Conservation (phyloP, 2,797 vertebrate species). For the Oryzias dopingdopingensis region DNA sequence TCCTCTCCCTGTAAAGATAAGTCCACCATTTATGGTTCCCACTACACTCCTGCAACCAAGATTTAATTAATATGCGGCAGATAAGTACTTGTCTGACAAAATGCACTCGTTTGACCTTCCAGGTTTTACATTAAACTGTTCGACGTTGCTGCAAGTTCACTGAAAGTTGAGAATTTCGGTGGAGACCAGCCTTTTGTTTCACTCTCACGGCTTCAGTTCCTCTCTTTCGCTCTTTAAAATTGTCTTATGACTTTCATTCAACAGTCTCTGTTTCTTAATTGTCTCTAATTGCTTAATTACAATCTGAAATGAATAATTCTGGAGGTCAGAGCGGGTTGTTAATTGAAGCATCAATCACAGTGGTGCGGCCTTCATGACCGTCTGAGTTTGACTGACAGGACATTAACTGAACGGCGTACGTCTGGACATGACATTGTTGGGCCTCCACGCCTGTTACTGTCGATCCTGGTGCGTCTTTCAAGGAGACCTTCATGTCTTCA, state of each 20-base stretch:
- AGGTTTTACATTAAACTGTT: slow-evolving; percentile 73
- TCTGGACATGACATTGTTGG: slow-evolving; percentile 73
- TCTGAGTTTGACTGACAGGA: slow-evolving; percentile 77
- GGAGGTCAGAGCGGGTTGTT: slow-evolving; percentile 77
- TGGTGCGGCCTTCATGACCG: slow-evolving; percentile 63
- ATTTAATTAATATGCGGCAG: slow-evolving; percentile 80
- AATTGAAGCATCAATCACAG: slow-evolving; percentile 84
- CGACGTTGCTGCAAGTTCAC: slow-evolving; percentile 64
- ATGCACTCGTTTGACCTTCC: slow-evolving; percentile 79
- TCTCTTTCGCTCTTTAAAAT: slow-evolving; percentile 66
- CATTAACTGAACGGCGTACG: slow-evolving; percentile 72
- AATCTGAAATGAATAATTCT: slow-evolving; percentile 84
- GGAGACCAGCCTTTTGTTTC: slow-evolving; percentile 59
- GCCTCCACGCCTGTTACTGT: slow-evolving; percentile 46
- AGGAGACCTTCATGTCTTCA: slow-evolving; percentile 35
- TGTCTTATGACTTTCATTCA: slow-evolving; percentile 79
- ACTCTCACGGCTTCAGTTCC: slow-evolving; percentile 32
- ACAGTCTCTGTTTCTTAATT: slow-evolving; percentile 79
- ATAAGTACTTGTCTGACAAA: slow-evolving; percentile 79
- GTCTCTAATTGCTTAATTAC: slow-evolving; percentile 83
- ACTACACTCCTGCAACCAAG: slow-evolving; percentile 43
- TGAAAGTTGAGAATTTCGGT: slow-evolving; percentile 60
- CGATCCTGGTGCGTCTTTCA: slow-evolving; percentile 56
- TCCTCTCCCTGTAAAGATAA: slow-evolving; percentile 76
- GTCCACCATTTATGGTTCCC: slow-evolving; percentile 72